Conservation (phyloP, 35 echinoderm and acorn worm genomes). For the Acanthaster planci region DNA sequence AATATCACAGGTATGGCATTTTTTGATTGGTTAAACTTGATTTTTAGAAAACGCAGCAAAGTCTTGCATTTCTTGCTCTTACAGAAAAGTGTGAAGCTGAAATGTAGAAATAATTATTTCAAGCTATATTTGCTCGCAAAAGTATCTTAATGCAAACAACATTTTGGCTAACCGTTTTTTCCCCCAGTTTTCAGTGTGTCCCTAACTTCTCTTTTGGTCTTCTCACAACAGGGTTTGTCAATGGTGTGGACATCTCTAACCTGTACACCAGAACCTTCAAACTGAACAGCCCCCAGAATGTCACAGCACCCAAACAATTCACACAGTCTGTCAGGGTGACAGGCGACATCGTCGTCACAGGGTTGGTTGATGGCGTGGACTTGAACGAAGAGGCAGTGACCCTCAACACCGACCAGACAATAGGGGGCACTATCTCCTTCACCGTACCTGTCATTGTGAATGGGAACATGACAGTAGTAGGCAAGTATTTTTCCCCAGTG, state of each 20-base stretch:
- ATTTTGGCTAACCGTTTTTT: too few species aligned
- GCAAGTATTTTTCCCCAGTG: background rate
- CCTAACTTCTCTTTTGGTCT: background rate
- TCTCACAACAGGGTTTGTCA: background rate
- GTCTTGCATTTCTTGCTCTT: too few species aligned
- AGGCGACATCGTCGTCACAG: background rate
- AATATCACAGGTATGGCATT: background rate
- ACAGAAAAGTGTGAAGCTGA: too few species aligned
- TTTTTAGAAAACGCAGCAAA: too few species aligned
- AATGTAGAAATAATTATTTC: too few species aligned
- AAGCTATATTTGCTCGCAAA: too few species aligned
- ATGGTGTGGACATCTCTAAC: background rate
- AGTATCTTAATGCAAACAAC: too few species aligned
- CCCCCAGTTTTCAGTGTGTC: too few species aligned
- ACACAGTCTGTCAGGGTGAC: background rate
- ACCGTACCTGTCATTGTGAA: background rate
- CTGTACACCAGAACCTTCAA: background rate
- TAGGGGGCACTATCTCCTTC: slow-evolving; percentile 17
- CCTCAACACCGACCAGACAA: slow-evolving; percentile 27
- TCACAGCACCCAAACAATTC: background rate
- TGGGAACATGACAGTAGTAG: background rate
- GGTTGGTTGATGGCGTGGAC: slow-evolving; percentile 36
- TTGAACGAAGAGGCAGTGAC: slow-evolving; percentile 30
- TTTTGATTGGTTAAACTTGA: too few species aligned
- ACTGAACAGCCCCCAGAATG: background rate